Base-by-base conservation (phyloP, 2,113 vertebrate species). In the Mus musculus region DNA sequence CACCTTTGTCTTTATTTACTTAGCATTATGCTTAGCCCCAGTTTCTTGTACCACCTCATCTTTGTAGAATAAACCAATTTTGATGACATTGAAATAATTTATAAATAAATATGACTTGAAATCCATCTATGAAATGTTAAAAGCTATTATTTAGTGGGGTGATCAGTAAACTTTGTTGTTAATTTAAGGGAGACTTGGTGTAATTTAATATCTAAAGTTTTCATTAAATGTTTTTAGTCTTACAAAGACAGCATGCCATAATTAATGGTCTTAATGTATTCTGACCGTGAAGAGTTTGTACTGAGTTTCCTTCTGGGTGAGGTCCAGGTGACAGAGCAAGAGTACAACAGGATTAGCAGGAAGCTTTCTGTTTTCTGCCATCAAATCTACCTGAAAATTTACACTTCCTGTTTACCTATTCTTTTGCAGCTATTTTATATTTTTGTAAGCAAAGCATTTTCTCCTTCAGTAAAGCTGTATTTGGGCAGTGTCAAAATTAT, bases 191-290 rank as follows among this genome's bases (percentile, higher is more conserved):
- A 63, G 30, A 39, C 86, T 85, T 92, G 46, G 81, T 49, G 24
- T 56, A 90, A 77, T 11, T 86, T 3, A 78, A 13, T 71, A 46
- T 1, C 11, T 69, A 14, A 85, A n/a, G 33, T 2, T 22, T 33
- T 94, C 26, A 56, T 65, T 63, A 88, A 92, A 80, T 94, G 11
- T 33, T 89, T 46, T 89, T 46, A 85, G 10, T 76, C 13, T 94
- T 46, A 71, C 33, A 88, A 86, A 77, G 20, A 49, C 14, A 81
- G 6, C 24, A 72, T 89, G 85, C 67, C 30, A 59, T 59, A 72
- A 72, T 63, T 72, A 87, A 14, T 10, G 24, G 6, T 82, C 36
- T 69, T 33, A 82, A 54, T 65, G 59, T 5, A 9, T 24, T 80
- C 65, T 89, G 17, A 82, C 63, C 17, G 73, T 88, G 33, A 94